Conservation (phyloP, 1,140 invertebrate species). For the Drosophila elegans region DNA sequence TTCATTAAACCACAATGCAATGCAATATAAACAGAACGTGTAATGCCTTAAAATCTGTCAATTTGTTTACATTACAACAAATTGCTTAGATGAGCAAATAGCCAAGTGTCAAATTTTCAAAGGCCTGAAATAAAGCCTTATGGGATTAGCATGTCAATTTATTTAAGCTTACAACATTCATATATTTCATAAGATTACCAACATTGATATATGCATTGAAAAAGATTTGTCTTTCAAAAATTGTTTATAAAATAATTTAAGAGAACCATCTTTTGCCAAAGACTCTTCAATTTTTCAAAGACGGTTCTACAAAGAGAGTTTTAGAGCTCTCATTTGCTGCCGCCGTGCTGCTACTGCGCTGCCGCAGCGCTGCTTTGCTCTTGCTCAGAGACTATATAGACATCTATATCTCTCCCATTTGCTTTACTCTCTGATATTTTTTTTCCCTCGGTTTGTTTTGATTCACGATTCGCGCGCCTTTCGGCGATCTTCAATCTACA, state of each 20-base stretch:
- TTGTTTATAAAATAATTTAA: not conserved
- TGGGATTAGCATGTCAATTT: slow-evolving; percentile 2
- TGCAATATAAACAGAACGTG: too few species aligned
- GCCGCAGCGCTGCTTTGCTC: slow-evolving; percentile 18
- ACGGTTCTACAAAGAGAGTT: not conserved
- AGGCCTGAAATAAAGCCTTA: slow-evolving; percentile 7
- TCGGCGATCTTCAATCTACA: slow-evolving; percentile 42
- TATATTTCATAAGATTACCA: not conserved
- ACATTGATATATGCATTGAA: slow-evolving; percentile 1
- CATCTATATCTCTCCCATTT: not conserved
- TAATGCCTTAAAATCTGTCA: not conserved
- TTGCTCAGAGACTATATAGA: not conserved
- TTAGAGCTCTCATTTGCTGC: slow-evolving; percentile 6
- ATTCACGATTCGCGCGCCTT: slow-evolving; percentile 70
- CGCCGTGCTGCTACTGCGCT: slow-evolving; percentile 10
- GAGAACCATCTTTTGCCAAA: not conserved
- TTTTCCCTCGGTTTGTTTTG: slow-evolving; percentile 70
- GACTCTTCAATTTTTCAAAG: slow-evolving; percentile 2
- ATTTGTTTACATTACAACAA: not conserved
- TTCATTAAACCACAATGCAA: too few species aligned
- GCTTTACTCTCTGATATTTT: slow-evolving; percentile 23
- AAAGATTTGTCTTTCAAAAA: not conserved
- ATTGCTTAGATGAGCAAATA: not conserved
- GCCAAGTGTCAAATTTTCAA: not conserved
- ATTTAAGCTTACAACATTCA: not conserved